Evolutionary conservation across 2,888 invertebrate species (phyloP).

Genomic region (Scaptomyza reducta): DNA sequence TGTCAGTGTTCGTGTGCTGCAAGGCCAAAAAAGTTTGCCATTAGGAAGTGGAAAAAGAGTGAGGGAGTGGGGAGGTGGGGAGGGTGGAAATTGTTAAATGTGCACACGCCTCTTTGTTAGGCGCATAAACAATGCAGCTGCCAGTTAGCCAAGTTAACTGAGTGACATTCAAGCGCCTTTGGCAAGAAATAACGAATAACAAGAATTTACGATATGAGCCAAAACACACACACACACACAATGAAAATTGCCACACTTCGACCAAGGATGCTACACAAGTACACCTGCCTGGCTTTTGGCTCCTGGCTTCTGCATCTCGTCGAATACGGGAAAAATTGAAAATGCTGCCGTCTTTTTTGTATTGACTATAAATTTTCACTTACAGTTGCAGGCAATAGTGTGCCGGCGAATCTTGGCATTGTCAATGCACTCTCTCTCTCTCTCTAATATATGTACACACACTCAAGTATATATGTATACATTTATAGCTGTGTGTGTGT

Average conservation of each 20-base stretch:
- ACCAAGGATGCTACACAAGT: conserved; percentile 16
- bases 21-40: conserved; percentile 68
- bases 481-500: conserved; percentile 7
- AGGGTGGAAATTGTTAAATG: conserved; percentile 13
- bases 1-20: conserved; percentile 22
- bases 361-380: conserved; percentile 75
- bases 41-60: conserved; percentile 40
- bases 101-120: conserved; percentile 55
- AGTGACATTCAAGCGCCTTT: conserved; percentile 49
- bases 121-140: conserved; percentile 73
- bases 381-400: conserved; percentile 39
- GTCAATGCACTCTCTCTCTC: conserved; percentile 46
- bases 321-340: conserved; percentile 44
- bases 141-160: conserved; percentile 50
- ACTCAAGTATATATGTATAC: conserved; percentile 6
- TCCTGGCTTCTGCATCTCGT: conserved; percentile 18
- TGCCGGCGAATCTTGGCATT: conserved; percentile 53
- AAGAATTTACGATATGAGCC: conserved; percentile 74
- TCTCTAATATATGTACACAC: too few species aligned
- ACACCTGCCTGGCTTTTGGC: conserved; percentile 6
- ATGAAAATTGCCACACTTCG: conserved; percentile 68
- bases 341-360: conserved; percentile 38
- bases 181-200: conserved; percentile 53
- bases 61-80: not conserved
- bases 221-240: conserved; percentile 57